Evolutionary conservation across 2,113 vertebrate genomes (phyloP).

Genomic region (Mobula hypostoma): DNA sequence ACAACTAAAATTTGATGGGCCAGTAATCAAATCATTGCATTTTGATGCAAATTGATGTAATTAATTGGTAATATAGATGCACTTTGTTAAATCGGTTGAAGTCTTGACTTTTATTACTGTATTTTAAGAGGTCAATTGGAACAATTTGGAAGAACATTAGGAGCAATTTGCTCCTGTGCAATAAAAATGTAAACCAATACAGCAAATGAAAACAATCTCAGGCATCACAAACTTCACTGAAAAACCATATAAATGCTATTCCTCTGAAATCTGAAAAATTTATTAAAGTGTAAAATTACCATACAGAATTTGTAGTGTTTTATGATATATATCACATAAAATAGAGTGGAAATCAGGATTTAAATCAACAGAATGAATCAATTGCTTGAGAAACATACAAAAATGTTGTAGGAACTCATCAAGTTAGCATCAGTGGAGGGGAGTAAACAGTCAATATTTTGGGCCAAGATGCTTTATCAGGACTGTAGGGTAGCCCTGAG

Average conservation of each 20-base stretch:
- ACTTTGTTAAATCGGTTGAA: neutral
- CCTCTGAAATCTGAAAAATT: constrained; percentile 2
- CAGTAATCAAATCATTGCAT: neutral
- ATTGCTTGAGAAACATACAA: no score
- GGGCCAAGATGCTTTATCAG: no score
- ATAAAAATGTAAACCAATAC: neutral
- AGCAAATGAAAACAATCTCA: neutral
- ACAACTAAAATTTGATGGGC: neutral
- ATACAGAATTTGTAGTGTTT: neutral
- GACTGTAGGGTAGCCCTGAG: no score
- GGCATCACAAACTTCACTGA: no score
- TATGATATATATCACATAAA: neutral
- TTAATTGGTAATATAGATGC: neutral
- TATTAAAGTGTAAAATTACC: neutral
- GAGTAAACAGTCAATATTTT: no score
- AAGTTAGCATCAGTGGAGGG: no score
- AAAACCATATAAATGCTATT: neutral
- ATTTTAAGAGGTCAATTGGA: neutral
- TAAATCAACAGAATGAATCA: neutral
- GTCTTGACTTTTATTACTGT: neutral
- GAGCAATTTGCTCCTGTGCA: neutral
- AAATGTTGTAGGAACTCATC: no score
- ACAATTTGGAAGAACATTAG: neutral
- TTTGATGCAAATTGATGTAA: neutral
- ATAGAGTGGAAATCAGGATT: neutral